phyloP scores from a whole-genome alignment of 2,888 invertebrate genomes.

The Hesperia comma region DNA sequence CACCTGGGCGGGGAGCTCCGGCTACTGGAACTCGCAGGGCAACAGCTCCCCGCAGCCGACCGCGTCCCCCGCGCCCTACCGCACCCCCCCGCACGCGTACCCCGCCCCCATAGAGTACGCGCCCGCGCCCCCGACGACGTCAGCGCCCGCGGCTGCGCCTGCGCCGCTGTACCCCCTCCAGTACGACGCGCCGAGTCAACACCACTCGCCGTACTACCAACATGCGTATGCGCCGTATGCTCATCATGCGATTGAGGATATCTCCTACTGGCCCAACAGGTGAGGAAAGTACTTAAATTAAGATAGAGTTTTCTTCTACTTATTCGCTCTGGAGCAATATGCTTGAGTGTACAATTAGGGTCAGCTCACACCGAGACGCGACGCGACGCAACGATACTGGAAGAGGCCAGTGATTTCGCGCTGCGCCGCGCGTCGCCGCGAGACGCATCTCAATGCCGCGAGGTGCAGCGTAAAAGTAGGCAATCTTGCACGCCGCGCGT shows the following conservation, averaged over 20 bases:
- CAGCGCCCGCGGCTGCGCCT: constrained; percentile 64
- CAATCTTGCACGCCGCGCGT: too few relatives aligned
- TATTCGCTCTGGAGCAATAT: too few relatives aligned
- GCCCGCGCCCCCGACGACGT: constrained; percentile 62
- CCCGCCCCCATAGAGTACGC: constrained; percentile 75
- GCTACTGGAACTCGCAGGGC: constrained; percentile 75
- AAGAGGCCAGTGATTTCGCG: too few relatives aligned
- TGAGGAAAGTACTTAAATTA: constrained; percentile 40
- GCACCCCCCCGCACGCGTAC: constrained; percentile 76
- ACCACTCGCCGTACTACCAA: constrained; percentile 77
- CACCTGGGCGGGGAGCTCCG: constrained; percentile 72
- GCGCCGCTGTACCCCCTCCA: constrained; percentile 74
- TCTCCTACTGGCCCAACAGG: constrained; percentile 80
- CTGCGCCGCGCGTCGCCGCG: too few relatives aligned
- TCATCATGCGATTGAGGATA: constrained; percentile 78
- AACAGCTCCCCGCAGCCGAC: constrained; percentile 71
- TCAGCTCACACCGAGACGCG: too few relatives aligned
- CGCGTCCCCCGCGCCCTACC: constrained; percentile 70
- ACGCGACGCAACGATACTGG: too few relatives aligned
- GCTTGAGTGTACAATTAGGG: too few relatives aligned
- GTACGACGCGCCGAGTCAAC: constrained; percentile 72
- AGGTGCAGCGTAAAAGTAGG: too few relatives aligned
- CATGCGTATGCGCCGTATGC: constrained; percentile 78
- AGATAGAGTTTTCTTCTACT: too few relatives aligned
- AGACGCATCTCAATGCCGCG: too few relatives aligned